Evolutionary conservation across 2,888 invertebrate genomes (phyloP).

Genomic region (Keiferia lycopersicella): DNA sequence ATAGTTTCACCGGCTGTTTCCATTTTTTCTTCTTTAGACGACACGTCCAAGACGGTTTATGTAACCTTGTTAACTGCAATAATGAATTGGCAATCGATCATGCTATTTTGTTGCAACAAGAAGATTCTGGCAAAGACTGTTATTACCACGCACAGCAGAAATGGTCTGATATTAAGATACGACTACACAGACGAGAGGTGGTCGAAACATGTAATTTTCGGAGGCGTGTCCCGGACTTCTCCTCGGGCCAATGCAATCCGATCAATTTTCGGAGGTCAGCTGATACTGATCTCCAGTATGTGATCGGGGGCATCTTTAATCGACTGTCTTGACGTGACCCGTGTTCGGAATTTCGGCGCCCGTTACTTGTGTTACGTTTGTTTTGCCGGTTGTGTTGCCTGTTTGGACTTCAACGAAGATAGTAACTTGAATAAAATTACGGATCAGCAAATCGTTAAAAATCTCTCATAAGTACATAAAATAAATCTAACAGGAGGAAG

Average conservation of each 20-base stretch:
- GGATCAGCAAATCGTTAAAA: too few relatives aligned
- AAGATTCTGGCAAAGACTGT: conserved; percentile 22
- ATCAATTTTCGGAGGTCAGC: conserved; percentile 63
- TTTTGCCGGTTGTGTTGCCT: conserved; percentile 7
- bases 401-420: neutral
- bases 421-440: too few relatives aligned
- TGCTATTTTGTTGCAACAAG: conserved; percentile 11
- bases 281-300: conserved; percentile 52
- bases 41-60: too few relatives aligned
- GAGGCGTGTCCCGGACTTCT: conserved; percentile 53
- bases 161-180: conserved; percentile 28
- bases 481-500: too few relatives aligned
- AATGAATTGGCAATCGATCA: neutral
- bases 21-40: too few relatives aligned
- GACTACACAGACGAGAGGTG: conserved; percentile 17
- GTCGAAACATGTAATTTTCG: conserved; percentile 53
- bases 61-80: too few relatives aligned
- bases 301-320: conserved; percentile 63
- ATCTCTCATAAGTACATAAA: too few relatives aligned
- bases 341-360: conserved; percentile 55
- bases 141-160: conserved; percentile 24
- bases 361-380: conserved; percentile 51
- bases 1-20: too few relatives aligned
- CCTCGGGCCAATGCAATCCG: conserved; percentile 52
- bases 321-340: conserved; percentile 55